These are phyloP conservation scores for Mesoclemmys tuberculata DNA, from an alignment of 2,113 vertebrate genomes.

Conservation along the genomic window DNA sequence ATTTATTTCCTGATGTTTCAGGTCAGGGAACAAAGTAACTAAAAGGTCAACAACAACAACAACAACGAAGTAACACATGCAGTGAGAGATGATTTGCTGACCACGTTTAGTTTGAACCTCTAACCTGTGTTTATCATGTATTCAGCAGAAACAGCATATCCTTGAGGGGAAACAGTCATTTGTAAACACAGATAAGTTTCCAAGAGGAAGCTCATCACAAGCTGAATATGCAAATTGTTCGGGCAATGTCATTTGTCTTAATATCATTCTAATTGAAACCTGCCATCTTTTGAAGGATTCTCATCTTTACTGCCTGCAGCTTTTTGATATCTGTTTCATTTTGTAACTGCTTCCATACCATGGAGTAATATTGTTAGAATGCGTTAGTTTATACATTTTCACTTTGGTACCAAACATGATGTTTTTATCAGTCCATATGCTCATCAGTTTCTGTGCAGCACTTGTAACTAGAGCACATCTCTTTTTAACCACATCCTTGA, in stretches of 20 bases:
- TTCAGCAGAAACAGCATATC: not conserved
- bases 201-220: not conserved
- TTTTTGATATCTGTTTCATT: not conserved
- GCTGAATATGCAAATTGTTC: not conserved
- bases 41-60: not conserved
- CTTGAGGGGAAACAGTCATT: not conserved
- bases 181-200: conserved; percentile 7
- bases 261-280: not conserved
- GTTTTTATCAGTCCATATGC: not conserved
- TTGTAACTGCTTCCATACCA: not conserved
- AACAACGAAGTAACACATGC: not conserved
- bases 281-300: not conserved
- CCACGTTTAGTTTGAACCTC: not conserved
- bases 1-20: conserved; percentile 9
- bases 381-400: not conserved
- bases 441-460: not conserved
- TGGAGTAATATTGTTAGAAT: not conserved
- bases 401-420: not conserved
- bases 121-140: not conserved
- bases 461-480: not conserved
- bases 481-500: not conserved
- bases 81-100: not conserved
- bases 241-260: not conserved
- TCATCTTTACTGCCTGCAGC: not conserved
- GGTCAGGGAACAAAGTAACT: conserved; percentile 2